Evolutionary conservation across 2,888 invertebrate genomes (phyloP), one percentile per base, ranked within the genome.

Genomic region (Teleiodes luculella): DNA sequence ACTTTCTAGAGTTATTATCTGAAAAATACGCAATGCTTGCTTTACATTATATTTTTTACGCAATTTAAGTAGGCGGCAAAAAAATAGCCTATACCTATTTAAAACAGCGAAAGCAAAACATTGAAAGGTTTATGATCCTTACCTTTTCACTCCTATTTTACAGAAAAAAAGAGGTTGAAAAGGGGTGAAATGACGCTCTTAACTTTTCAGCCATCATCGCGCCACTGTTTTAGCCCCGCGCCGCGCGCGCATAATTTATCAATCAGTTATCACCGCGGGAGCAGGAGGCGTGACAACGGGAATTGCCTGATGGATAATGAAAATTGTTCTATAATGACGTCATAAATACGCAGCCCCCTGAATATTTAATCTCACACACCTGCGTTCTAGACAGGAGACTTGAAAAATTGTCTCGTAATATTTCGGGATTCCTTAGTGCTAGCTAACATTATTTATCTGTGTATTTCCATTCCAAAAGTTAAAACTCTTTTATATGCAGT

Each of bases 231-330:
- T 46, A 46, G 31, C 50, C 37, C 56, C 28, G 52, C 53, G 55
- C 47, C 57, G 51, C 57, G 59, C 66, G 70, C 69, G 74, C 75
- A 78, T 79, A 76, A 75, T 77, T 77, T 77, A 81, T 76, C 74
- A 77, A 75, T 76, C 74, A 77, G 75, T 76, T 75, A 74, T 73
- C 69, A 67, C 59, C 59, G 56, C 47, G 30, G 43, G 48, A 37
- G 28, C 52, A 52, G 50, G 57, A 50, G 52, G 39, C 13, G 50
- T 14, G 39, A 37, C 20, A n/a, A 4, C 28, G 49, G 37, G 20
- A 36, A 65, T 61, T 63, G 56, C 57, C 56, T 57, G 54, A 60
- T 53, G 57, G 53, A 47, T 62, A 57, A 59, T 57, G 57, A 58
- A 54, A 63, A 68, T 65, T 64, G 60, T 54, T 41, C 57, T 55